phyloP scores from a whole-genome alignment of 2,113 vertebrate genomes.

The Noturus placidus region DNA sequence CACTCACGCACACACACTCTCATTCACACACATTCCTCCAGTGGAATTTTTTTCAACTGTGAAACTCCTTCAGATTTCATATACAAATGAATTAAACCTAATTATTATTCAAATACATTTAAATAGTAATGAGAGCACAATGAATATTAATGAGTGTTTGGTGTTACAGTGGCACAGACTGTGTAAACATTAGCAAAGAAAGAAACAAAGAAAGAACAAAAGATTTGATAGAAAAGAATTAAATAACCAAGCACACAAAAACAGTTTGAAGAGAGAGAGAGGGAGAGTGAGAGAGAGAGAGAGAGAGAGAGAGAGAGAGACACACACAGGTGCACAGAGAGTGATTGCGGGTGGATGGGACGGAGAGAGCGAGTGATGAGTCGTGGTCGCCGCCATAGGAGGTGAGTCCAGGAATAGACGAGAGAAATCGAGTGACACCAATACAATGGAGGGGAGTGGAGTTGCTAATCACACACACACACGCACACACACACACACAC shows the following conservation, averaged over 20 bases:
- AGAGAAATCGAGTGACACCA: conserved; percentile 48
- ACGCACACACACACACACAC: conserved; percentile 11
- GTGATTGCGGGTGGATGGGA: neutral
- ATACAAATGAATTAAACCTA: neutral
- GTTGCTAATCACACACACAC: neutral
- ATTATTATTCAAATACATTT: neutral
- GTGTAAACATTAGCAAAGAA: neutral
- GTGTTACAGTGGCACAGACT: neutral
- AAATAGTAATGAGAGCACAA: neutral
- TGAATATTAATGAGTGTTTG: neutral
- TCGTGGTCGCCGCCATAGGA: neutral
- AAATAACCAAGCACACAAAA: too few species aligned
- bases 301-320: neutral
- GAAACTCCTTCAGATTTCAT: neutral
- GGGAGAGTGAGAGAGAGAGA: neutral
- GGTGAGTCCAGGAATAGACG: conserved; percentile 45
- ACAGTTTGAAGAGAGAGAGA: neutral
- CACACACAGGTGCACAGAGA: too few species aligned
- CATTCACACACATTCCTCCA: neutral
- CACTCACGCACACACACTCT: neutral
- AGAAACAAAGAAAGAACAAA: neutral
- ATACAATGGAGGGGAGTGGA: conserved; percentile 23
- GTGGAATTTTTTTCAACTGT: neutral
- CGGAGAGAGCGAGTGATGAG: neutral
- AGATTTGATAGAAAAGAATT: too few species aligned